Base-by-base conservation (phyloP, 2,113 vertebrate species). In the Hiodon alosoides region DNA sequence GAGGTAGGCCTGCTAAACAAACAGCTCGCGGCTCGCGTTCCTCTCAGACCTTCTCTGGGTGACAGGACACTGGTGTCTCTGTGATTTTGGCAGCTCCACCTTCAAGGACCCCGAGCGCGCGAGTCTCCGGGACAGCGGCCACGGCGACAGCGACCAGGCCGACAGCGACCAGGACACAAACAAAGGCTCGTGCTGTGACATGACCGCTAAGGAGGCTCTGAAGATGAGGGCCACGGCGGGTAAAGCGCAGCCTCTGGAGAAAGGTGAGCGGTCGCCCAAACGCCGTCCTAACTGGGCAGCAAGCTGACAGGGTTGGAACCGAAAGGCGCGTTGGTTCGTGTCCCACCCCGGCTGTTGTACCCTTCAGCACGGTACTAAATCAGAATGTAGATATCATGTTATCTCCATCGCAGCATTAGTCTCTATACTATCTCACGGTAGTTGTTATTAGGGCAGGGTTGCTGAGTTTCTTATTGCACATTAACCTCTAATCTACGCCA, bases 141-240 rank as follows among this genome's bases (percentile, higher is more conserved):
- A 99, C 79, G 97, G 97, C 76, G 97, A 99, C 93, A 99, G 97
- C 83, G 97, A 98, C 93, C 97, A 98, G 91, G 97, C 96, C 72
- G 97, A 99, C 93, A 99, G 97, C 80, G 97, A 99, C 92, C 97
- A 99, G 90, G 97, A 99, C 92, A 99, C 97, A 89, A 99, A 98
- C 91, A 98, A 98, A 93, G 97, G 97, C 88, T 99, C 97, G 86
- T 99, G 96, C 92, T 98, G 96, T 81, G 97, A 98, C 86, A 98
- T 99, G 97, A 96, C 96, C 79, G 96, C 97, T 87, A 99, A 97
- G 85, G 97, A 99, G 84, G 95, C 96, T 79, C 95, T 99, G 85
- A 99, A 98, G 91, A 91, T 99, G 92, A 99, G 98, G 93, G 94
- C 95, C 46, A 91, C 94, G 75, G 93, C 96, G 76, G 88, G 95